These are phyloP conservation scores for Ailuropoda melanoleuca DNA, from an alignment of 2,113 vertebrate species.

Conservation along the genomic window DNA sequence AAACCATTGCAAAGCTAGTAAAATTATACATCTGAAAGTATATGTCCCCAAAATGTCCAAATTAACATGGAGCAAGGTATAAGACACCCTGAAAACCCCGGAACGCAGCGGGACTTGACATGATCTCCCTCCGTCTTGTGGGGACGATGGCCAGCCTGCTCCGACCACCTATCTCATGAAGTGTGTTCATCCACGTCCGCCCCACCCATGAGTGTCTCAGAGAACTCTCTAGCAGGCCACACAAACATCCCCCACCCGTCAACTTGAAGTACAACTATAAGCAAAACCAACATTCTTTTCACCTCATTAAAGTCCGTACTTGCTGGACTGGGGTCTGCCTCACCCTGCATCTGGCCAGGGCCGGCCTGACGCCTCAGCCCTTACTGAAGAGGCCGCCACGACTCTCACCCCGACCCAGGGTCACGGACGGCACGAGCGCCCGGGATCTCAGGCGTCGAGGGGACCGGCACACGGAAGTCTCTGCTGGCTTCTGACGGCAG, in stretches of 20 bases:
- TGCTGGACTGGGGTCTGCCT: neutral
- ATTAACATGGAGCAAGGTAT: neutral
- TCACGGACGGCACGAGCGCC: too few species aligned
- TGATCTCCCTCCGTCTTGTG: fast-evolving
- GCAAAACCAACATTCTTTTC: neutral
- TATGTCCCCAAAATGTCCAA: neutral
- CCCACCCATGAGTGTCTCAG: neutral
- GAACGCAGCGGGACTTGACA: fast-evolving
- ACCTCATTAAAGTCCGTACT: neutral
- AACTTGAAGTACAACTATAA: neutral
- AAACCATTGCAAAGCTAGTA: constrained; percentile 95
- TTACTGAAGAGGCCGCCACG: neutral
- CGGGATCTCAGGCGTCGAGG: neutral
- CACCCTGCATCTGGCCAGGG: neutral
- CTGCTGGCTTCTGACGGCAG: fast-evolving
- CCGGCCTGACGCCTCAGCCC: neutral
- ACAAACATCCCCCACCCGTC: too few species aligned
- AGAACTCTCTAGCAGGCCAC: neutral
- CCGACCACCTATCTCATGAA: neutral
- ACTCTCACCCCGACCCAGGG: too few species aligned
- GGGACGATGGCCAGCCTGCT: neutral
- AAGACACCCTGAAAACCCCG: neutral
- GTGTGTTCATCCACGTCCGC: neutral
- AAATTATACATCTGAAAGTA: constrained; percentile 97
- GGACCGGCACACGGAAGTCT: neutral